Base-by-base conservation (phyloP, 1,140 invertebrate species). In the Diorhabda carinulata region DNA sequence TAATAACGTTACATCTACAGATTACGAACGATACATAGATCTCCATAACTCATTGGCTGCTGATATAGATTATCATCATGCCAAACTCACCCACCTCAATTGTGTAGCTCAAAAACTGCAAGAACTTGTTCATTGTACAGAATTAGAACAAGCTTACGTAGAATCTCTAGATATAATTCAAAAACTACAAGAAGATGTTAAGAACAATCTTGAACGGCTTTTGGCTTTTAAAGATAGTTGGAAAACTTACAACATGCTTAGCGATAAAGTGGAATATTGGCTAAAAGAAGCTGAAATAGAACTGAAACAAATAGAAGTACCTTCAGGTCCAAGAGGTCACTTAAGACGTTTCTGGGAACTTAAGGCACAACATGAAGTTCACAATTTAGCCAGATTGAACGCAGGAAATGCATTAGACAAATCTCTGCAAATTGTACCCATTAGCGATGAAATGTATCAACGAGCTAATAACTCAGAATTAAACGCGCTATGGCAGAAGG, bases 261-360 rank as follows among this genome's bases (percentile, higher is more conserved):
- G 87, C n/a, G 87, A 90, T 69, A 87, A 88, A 76, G 83, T 93
- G 47, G 90, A 92, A 78, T 81, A 82, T 10, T 94, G 92, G 88
- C 87, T 94, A 77, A 87, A 86, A 47, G 82, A 84, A 43, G 89
- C 90, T 1, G 90, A 92, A 75, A 84, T 85, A 72, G 88, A 91
- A 78, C 76, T 91, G 41, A 77, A 78, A 41, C 76, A 82, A 41
- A 82, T 87, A 25, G 81, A 84, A 67, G 80, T 88, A 52, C 83
- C 85, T 57, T 82, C 84, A 41, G 81, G 85, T 45, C 87, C 87
- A 10, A 87, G 87, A 47, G 86, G 87, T 64, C 88, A 92, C 72
- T 88, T 93, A 80, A 86, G 90, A 72, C 87, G 91, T 73, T 94
- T 93, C 80, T 94, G 92, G 92, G 92, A 94, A 82, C 80, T 95